A percentile compares a stretch with the other conserved stretches of the same genome.
Evolutionary conservation across 2,113 vertebrate species (phyloP).

Genomic region (Lepus europaeus): DNA sequence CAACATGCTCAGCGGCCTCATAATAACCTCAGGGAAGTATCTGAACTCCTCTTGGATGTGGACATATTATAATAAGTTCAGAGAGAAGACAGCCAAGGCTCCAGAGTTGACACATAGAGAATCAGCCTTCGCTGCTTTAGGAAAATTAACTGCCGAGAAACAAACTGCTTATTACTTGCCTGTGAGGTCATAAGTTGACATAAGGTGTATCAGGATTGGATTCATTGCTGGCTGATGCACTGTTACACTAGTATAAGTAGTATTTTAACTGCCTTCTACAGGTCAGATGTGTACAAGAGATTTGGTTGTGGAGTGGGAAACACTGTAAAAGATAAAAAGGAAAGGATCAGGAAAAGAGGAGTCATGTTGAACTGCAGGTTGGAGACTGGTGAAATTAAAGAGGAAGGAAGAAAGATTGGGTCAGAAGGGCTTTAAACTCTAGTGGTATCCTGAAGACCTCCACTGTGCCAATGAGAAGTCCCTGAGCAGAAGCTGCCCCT

Average conservation of each 20-base stretch:
- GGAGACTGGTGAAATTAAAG: background rate
- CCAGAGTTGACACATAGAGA: background rate
- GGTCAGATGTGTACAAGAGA: background rate
- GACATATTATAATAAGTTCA: background rate
- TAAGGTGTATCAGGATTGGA: background rate
- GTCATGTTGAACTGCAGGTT: background rate
- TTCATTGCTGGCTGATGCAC: background rate
- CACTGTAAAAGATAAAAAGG: background rate
- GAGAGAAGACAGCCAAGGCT: background rate
- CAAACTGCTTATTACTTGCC: background rate
- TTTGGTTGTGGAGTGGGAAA: background rate
- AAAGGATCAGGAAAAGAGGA: background rate
- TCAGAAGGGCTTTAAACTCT: background rate
- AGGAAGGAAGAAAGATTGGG: background rate
- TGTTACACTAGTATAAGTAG: background rate
- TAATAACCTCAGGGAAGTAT: background rate
- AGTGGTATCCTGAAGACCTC: background rate
- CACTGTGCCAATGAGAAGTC: fast-evolving
- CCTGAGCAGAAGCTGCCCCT: background rate
- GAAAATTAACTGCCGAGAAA: background rate
- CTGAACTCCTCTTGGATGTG: background rate
- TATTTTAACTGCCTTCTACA: background rate
- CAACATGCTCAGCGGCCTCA: background rate
- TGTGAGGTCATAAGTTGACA: background rate
- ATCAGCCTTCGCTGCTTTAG: background rate